A percentile compares a stretch with the other conserved stretches of the same genome.
Evolutionary conservation across 2,888 invertebrate species (phyloP).

Genomic region (Eristalis pertinax): DNA sequence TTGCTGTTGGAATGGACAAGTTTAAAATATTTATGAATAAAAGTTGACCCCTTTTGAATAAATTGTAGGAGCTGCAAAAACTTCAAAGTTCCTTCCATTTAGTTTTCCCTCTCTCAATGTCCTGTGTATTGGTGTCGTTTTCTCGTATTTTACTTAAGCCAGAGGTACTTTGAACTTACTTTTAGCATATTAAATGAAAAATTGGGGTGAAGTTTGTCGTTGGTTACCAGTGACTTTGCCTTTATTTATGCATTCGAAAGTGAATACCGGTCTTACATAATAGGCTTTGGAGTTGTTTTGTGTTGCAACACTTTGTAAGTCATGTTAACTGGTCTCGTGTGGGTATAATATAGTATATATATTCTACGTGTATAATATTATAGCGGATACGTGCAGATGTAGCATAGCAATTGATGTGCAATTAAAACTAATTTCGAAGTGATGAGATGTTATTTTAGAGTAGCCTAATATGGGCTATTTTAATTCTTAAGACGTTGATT

Average conservation of each 20-base stretch:
- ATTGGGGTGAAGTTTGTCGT: conserved; percentile 61
- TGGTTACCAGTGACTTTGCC: conserved; percentile 51
- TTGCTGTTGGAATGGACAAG: conserved; percentile 60
- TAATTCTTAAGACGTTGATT: too few relatives aligned
- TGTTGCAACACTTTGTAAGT: neutral
- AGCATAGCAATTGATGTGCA: neutral
- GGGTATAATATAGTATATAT: neutral
- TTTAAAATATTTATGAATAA: conserved; percentile 71
- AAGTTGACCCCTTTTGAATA: conserved; percentile 71
- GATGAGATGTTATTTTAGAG: too few relatives aligned
- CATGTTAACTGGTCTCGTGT: neutral
- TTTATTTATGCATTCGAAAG: conserved; percentile 62
- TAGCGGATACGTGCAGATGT: neutral
- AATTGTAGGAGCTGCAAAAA: conserved; percentile 53
- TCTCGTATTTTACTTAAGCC: conserved; percentile 63
- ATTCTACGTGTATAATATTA: too few relatives aligned
- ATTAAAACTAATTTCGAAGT: neutral
- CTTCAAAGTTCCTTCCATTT: conserved; percentile 53
- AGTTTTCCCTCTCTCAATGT: conserved; percentile 35
- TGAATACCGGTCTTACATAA: conserved; percentile 32
- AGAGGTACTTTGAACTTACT: conserved; percentile 68
- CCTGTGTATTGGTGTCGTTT: conserved; percentile 47
- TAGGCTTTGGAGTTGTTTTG: conserved; percentile 19
- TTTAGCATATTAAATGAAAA: conserved; percentile 69
- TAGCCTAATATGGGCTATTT: too few relatives aligned